Conservation (phyloP, 2,113 vertebrate genomes). For the Rhagologus leucostigma region DNA sequence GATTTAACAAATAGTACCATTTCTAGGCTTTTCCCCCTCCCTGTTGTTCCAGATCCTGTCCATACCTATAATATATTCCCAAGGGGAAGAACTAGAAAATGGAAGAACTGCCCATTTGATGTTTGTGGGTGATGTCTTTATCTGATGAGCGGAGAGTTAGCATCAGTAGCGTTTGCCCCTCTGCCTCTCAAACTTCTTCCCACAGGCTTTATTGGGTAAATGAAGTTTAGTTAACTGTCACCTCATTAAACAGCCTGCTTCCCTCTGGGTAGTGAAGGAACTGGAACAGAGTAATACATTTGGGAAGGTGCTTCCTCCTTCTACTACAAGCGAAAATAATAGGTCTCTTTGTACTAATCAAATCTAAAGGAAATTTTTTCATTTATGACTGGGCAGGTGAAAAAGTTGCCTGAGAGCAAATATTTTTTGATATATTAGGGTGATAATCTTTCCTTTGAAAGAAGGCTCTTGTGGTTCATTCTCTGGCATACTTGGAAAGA, state of each 20-base stretch:
- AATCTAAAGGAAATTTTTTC: not conserved
- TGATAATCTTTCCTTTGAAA: not conserved
- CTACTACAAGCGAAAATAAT: not conserved
- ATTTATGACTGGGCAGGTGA: not conserved
- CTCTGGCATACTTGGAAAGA: not conserved
- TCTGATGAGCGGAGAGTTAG: not conserved
- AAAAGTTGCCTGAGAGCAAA: not conserved
- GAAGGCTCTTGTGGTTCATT: not conserved
- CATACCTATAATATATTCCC: not conserved
- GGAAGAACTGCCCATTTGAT: accelerated
- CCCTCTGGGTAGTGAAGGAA: not conserved
- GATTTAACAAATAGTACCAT: not conserved
- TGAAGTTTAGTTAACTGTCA: not conserved
- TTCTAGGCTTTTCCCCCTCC: not conserved
- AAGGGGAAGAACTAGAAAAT: not conserved
- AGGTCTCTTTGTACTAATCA: not conserved
- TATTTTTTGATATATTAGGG: not conserved
- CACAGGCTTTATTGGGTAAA: not conserved
- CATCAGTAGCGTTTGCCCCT: not conserved
- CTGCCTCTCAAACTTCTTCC: not conserved
- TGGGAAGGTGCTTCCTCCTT: not conserved
- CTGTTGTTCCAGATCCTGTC: not conserved
- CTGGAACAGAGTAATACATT: not conserved
- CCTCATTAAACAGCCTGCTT: not conserved
- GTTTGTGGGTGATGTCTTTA: not conserved